Evolutionary conservation across 1,140 invertebrate species (phyloP), one percentile per base, ranked within the genome.

Genomic region (Kradibia gibbosae): DNA sequence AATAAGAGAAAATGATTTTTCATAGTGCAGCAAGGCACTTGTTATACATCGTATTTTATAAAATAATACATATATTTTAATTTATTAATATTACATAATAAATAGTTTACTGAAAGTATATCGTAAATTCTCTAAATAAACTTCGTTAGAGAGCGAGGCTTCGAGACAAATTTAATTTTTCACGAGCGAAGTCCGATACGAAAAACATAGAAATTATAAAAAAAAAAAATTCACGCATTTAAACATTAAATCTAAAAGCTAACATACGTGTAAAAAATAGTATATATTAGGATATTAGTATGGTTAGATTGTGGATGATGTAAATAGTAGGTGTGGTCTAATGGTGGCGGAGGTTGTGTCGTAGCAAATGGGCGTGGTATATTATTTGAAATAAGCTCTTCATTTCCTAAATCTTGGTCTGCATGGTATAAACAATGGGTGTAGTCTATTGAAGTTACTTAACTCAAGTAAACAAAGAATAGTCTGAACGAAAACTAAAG

Each of bases 241-340:
- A 48, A n/a, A 48, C 45, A 48, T 48, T 10, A 48, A 48, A 48
- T 48, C 17, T 10, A 48, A 53, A 53, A 8, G 10, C 50, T n/a
- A n/a, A 22, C 22, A 36, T 36, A 65, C 36, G 20, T 20, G 36
- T 15, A 34, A 65, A 36, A 36, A 22, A 3, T 36, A 8, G 34
- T 13, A 4, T 28, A 10, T 34, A 25, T 65, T 36, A 65, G 34
- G 15, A 65, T 4, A 7, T 20, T 20, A 65, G 15, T 20, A 65
- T 36, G 17, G 5, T 36, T 62, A 20, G n/a, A 15, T 2, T 20
- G 11, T 17, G 20, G 7, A 20, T 67, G 1, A 39, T n/a, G 11
- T 67, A 67, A 5, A 67, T 67, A 67, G 62, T 36, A 67, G 62
- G 62, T 67, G 62, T 67, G 62, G 62, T 67, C 34, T 67, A 67